phyloP scores from a whole-genome alignment of 2,888 invertebrate genomes.

The Unio delphinus region DNA sequence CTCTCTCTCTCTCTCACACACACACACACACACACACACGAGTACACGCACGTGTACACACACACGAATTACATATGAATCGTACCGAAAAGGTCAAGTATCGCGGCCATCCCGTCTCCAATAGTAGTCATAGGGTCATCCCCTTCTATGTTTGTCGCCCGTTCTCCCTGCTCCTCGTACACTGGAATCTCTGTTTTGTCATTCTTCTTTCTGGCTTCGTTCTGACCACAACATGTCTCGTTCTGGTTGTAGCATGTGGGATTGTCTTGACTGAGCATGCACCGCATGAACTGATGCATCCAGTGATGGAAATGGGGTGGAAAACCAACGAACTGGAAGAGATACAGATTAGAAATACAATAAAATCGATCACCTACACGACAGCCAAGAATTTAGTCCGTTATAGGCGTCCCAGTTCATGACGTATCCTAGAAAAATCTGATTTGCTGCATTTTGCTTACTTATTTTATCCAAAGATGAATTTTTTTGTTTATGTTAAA shows the following conservation, averaged over 20 bases:
- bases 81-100: slow-evolving; percentile 74
- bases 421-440: too few species aligned
- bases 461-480: too few species aligned
- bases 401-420: too few species aligned
- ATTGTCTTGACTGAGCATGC: slow-evolving; percentile 45
- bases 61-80: too few species aligned
- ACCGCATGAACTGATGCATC: slow-evolving; percentile 59
- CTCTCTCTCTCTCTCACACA: too few species aligned
- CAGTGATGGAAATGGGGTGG: slow-evolving; percentile 63
- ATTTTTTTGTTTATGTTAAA: too few species aligned
- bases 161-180: slow-evolving; percentile 23
- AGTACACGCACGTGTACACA: too few species aligned
- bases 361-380: too few species aligned
- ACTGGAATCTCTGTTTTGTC: slow-evolving; percentile 23
- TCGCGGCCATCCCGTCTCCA: slow-evolving; percentile 73
- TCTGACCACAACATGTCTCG: not conserved
- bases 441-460: too few species aligned
- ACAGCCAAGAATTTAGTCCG: too few species aligned
- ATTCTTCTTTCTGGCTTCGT: slow-evolving; percentile 17
- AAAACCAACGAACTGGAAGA: slow-evolving; percentile 34
- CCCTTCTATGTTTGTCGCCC: slow-evolving; percentile 30
- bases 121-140: slow-evolving; percentile 71
- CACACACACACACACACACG: too few species aligned
- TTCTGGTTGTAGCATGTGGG: slow-evolving; percentile 19
- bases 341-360: too few species aligned